Evolutionary conservation across 2,888 invertebrate species (phyloP).

Genomic region (Julus scandinavius): DNA sequence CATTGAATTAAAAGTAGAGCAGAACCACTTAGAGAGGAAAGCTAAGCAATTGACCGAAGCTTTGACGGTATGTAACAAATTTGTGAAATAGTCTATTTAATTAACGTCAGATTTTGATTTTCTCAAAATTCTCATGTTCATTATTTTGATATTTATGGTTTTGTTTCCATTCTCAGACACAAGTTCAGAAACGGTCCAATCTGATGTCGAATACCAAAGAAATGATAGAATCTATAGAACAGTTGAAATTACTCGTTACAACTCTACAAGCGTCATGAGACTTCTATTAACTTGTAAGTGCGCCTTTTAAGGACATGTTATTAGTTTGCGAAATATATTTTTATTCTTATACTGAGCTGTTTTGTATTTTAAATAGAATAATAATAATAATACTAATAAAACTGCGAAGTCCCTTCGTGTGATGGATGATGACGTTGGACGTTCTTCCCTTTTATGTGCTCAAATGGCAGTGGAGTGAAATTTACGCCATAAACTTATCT

Average conservation of each 20-base stretch:
- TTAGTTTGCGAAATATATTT: not conserved
- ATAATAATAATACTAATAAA: not conserved
- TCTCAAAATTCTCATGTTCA: no score
- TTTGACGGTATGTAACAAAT: slow-evolving; percentile 54
- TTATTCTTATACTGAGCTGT: not conserved
- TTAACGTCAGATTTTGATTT: no score
- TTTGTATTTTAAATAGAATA: not conserved
- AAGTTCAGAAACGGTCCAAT: slow-evolving; percentile 51
- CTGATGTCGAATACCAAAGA: slow-evolving; percentile 47
- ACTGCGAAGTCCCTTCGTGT: not conserved
- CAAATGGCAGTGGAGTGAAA: slow-evolving; percentile 21
- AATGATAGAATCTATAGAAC: slow-evolving; percentile 55
- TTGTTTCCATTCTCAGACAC: slow-evolving; percentile 12
- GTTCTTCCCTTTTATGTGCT: slow-evolving; percentile 27
- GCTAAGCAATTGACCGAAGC: slow-evolving; percentile 55
- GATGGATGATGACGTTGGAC: slow-evolving; percentile 13
- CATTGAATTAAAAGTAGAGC: slow-evolving; percentile 55
- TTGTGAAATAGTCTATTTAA: no score
- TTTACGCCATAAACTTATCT: slow-evolving; percentile 33
- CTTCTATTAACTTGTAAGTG: not conserved
- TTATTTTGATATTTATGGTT: not conserved
- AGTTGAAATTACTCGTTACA: slow-evolving; percentile 55
- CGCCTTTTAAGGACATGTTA: not conserved
- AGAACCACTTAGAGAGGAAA: slow-evolving; percentile 55
- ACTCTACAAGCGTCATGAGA: slow-evolving; percentile 56